These are phyloP conservation scores for Lepidocyrtoides sp. DNA, from an alignment of 2,888 invertebrate genomes.

Conservation along the genomic window DNA sequence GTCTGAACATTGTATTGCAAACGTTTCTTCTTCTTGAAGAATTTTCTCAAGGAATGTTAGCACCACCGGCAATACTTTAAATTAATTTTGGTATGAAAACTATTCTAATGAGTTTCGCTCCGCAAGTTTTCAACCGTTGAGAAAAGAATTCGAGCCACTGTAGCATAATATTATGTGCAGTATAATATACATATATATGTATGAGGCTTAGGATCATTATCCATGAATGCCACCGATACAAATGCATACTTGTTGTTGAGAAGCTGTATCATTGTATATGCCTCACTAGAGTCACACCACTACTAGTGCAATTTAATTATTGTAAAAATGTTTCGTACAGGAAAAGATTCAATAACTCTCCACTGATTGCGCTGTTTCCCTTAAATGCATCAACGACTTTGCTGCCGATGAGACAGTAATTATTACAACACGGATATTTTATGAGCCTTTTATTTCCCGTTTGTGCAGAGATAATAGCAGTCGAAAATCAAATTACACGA, in stretches of 20 bases:
- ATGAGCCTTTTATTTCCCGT: constrained; percentile 18
- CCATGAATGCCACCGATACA: background rate
- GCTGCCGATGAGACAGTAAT: constrained; percentile 34
- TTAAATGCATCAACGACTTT: constrained; percentile 61
- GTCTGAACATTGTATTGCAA: background rate
- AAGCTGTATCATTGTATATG: too few species aligned
- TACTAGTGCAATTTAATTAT: background rate
- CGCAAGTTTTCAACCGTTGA: constrained; percentile 67
- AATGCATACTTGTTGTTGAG: background rate
- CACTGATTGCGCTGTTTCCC: constrained; percentile 13
- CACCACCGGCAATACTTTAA: constrained; percentile 68
- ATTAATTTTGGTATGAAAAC: constrained; percentile 79
- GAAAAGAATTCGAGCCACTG: constrained; percentile 19
- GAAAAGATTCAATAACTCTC: constrained; percentile 41
- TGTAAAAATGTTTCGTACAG: too few species aligned
- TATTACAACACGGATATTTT: constrained; percentile 40
- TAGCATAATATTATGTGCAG: too few species aligned
- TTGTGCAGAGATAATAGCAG: background rate
- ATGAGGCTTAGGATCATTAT: background rate
- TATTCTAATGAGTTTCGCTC: constrained; percentile 80
- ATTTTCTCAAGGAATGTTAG: constrained; percentile 57
- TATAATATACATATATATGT: background rate
- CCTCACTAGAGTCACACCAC: too few species aligned
- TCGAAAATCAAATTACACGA: background rate
- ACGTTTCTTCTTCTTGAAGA: constrained; percentile 25